Evolutionary conservation across 2,888 invertebrate species (phyloP), one percentile per base, ranked within the genome.

Genomic region (Archips crataeganus): DNA sequence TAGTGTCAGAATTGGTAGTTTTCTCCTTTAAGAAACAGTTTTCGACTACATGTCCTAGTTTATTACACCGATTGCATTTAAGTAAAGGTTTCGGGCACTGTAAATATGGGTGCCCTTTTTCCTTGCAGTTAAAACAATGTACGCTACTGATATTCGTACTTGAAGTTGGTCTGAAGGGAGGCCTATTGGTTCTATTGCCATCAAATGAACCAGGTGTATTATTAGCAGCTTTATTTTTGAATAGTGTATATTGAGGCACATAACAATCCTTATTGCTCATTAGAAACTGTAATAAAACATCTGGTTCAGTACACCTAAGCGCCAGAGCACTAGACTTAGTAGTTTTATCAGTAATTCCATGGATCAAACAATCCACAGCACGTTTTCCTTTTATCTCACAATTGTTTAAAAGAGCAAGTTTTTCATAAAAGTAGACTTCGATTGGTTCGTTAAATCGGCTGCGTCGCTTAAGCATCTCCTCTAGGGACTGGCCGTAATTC

Each of bases 61-160:
- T 61, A 2, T 39, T 13, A 15, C 61, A 61, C 10, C 11, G 10
- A 42, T 39, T 61, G n/a, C 61, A 61, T 6, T 61, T 36, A 39
- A 36, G 4, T n/a, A 61, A 61, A n/a, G 61, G 61, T n/a, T 39
- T 39, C 2, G 61, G 15, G 32, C 61, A 61, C 4, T n/a, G 61
- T 8, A 39, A 8, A 32, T 39, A 61, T n/a, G 39, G 13, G 39
- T 61, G 61, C 6, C 61, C 61, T 3, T 11, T 36, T 39, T 61
- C 61, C 11, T 39, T 61, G 39, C 61, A 61, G 34, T 61, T 61
- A 15, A 39, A 61, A n/a, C 61, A 61, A 10, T 8, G 6, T 15
- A 47, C 10, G 47, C 11, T 47, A 47, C 8, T 39, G 39, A 10
- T 9, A 10, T 47, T 47, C 11, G 47, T 47, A 11, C 8, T 47